phyloP scores from a whole-genome alignment of 1,140 invertebrate species.

The Mesaphorura yosii region DNA sequence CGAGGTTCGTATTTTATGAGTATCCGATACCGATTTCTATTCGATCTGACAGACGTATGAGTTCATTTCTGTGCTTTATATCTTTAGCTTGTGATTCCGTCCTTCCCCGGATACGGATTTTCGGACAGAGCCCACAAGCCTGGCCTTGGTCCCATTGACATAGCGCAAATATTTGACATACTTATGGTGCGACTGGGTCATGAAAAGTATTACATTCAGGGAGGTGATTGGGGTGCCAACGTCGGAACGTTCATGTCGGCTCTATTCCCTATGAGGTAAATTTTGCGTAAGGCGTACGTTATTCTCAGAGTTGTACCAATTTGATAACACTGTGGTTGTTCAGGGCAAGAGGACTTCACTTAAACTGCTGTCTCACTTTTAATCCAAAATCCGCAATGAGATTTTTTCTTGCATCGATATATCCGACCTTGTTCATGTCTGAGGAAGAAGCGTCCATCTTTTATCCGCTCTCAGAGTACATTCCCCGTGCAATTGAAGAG shows the following conservation, averaged over 20 bases:
- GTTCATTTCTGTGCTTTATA: constrained; percentile 1
- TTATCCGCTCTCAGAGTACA: constrained; percentile 27
- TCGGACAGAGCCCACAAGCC: constrained; percentile 54
- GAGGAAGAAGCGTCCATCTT: not conserved
- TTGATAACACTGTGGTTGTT: too few species aligned
- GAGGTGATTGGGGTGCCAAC: constrained; percentile 52
- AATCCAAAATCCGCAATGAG: constrained; percentile 35
- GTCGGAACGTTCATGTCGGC: constrained; percentile 49
- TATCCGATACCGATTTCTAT: too few species aligned
- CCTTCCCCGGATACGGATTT: constrained; percentile 73
- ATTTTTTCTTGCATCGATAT: constrained; percentile 40
- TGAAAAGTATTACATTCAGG: constrained; percentile 66
- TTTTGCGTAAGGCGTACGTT: not conserved
- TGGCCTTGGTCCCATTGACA: constrained; percentile 50
- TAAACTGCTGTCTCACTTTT: constrained; percentile 34
- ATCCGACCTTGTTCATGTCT: constrained; percentile 18
- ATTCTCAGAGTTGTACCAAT: too few species aligned
- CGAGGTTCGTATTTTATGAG: constrained; percentile 44
- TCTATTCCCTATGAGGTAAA: constrained; percentile 36
- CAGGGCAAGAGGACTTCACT: constrained; percentile 36
- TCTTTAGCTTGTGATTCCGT: constrained; percentile 54
- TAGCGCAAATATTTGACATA: constrained; percentile 49
- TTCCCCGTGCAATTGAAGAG: constrained; percentile 35
- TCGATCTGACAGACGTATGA: too few species aligned
- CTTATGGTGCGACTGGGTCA: constrained; percentile 69